Evolutionary conservation across 1,140 invertebrate genomes (phyloP).

Genomic region (Archegozetes longisetosus): DNA sequence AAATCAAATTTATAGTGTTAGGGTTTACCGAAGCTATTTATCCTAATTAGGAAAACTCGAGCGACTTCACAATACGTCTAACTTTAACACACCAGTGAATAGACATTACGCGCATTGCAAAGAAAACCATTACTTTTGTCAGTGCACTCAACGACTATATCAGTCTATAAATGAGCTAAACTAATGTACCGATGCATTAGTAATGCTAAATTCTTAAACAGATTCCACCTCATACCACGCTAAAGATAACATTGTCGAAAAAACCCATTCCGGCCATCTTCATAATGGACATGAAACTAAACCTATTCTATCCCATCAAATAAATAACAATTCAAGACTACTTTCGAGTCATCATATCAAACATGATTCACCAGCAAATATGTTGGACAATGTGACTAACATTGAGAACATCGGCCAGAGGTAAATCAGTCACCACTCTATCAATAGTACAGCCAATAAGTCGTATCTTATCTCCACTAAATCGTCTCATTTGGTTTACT

Average conservation of each 20-base stretch:
- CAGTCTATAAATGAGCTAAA: background rate
- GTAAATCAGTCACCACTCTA: background rate
- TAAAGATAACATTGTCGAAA: background rate
- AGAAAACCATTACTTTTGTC: background rate
- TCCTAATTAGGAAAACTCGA: background rate
- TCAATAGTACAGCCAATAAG: no score
- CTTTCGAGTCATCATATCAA: background rate
- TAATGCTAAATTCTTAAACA: background rate
- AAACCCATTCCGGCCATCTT: background rate
- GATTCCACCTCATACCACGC: background rate
- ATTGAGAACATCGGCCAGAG: background rate
- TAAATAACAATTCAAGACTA: background rate
- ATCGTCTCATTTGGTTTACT: background rate
- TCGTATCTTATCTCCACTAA: background rate
- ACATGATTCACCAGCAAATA: background rate
- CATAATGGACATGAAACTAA: background rate
- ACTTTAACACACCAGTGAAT: background rate
- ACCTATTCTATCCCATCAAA: background rate
- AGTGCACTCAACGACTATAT: background rate
- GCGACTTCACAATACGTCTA: background rate
- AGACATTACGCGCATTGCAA: background rate
- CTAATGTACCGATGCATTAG: background rate
- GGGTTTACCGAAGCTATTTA: background rate
- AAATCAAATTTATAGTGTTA: background rate
- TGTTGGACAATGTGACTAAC: background rate